Evolutionary conservation across 2,888 invertebrate genomes (phyloP), one percentile per base, ranked within the genome.

Genomic region (Andrena dorsata): DNA sequence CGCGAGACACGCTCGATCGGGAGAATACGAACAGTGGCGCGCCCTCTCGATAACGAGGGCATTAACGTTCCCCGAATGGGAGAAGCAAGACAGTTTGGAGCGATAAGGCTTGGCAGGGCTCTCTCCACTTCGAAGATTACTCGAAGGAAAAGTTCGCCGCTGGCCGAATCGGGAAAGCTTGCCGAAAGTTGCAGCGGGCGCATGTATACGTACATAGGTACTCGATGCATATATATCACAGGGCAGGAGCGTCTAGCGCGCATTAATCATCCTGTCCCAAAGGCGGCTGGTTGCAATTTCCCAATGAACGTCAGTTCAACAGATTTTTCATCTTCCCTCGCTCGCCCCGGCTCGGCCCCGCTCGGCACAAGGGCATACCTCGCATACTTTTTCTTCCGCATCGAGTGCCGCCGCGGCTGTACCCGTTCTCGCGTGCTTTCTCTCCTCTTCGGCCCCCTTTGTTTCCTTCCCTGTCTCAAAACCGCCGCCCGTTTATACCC

Each of bases 231-330:
- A 64, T 41, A 77, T 7, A 20, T 2, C n/a, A 53, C 20, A n/a
- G 61, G 13, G n/a, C 71, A n/a, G 51, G 68, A 56, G 64, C 68
- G 81, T 71, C 68, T 86, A 82, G 71, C 60, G 16, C n/a, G 82
- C 83, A 88, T 88, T 86, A 88, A 88, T 88, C 88, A 91, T 90
- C 81, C 89, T 89, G 89, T 88, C 89, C 80, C 82, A 84, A 85
- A 85, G 78, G 82, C 84, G 86, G 78, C 85, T 80, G 64, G 58
- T 81, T 76, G 87, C 90, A 90, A 91, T 91, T 90, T 90, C 86
- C 90, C 91, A 90, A 91, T 92, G 89, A 91, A 91, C 83, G 88
- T 89, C 85, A 75, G 80, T 80, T 84, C 80, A 70, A 84, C 77
- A 87, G 80, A 87, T 89, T 90, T 87, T 89, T 87, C 86, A 86